These are phyloP conservation scores for Acrocephalus kingi DNA, from an alignment of 2,113 vertebrate genomes.

Conservation along the genomic window DNA sequence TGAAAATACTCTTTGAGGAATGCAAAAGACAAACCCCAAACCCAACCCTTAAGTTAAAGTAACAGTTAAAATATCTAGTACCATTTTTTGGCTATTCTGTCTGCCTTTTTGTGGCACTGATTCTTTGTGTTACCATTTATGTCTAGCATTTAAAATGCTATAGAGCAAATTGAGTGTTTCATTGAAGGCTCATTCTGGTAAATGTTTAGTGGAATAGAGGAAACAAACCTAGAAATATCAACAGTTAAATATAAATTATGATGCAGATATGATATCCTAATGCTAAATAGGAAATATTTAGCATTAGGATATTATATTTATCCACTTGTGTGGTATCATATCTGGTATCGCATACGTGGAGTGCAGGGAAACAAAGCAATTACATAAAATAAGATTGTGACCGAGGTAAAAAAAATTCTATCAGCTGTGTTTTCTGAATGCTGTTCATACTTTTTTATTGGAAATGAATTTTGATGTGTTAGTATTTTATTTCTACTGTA, in stretches of 20 bases:
- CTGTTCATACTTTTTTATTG: not conserved
- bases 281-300: not conserved
- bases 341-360: no score
- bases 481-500: not conserved
- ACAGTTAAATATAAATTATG: not conserved
- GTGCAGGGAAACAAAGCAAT: not conserved
- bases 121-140: not conserved
- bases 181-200: not conserved
- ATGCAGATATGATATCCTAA: not conserved
- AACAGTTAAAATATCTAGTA: not conserved
- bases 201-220: not conserved
- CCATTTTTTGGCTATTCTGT: not conserved
- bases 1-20: constrained; percentile 12
- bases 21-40: not conserved
- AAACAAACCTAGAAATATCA: not conserved
- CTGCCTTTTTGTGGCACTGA: not conserved
- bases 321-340: no score
- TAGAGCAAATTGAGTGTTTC: not conserved
- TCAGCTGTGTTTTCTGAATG: not conserved
- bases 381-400: not conserved
- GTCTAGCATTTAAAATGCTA: not conserved
- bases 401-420: not conserved
- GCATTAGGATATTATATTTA: no score
- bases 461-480: not conserved
- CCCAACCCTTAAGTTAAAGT: not conserved